Percentiles rank a stretch among this genome's conserved stretches.
phyloP scores from a whole-genome alignment of 2,797 vertebrate genomes.

The Jordanella pulchra region DNA sequence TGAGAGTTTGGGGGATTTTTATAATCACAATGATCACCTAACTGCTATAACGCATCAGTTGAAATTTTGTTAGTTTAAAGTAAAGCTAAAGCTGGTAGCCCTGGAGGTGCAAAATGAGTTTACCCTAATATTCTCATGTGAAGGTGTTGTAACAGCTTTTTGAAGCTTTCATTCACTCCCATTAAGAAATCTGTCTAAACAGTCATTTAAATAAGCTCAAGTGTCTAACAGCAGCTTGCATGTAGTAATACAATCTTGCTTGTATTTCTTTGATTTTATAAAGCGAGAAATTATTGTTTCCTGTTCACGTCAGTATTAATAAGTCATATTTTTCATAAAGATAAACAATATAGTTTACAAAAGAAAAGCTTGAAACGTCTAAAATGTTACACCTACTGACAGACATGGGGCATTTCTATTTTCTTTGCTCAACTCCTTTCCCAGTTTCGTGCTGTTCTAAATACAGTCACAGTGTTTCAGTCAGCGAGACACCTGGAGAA shows the following conservation, averaged over 20 bases:
- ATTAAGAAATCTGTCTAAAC: slow-evolving; percentile 6
- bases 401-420: slow-evolving; percentile 21
- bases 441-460: slow-evolving; percentile 1
- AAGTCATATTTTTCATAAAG: slow-evolving; percentile 15
- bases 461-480: not conserved
- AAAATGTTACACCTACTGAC: slow-evolving; percentile 29
- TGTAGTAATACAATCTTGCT: slow-evolving; percentile 39
- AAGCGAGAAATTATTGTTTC: slow-evolving; percentile 34
- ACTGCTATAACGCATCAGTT: slow-evolving; percentile 60
- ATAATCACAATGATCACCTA: slow-evolving; percentile 64
- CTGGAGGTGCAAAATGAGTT: slow-evolving; percentile 58
- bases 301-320: slow-evolving; percentile 44
- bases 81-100: slow-evolving; percentile 65
- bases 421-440: slow-evolving; percentile 19
- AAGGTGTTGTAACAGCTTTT: slow-evolving; percentile 63
- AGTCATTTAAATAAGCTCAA: slow-evolving; percentile 46
- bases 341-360: slow-evolving; percentile 24
- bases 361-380: slow-evolving; percentile 20
- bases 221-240: slow-evolving; percentile 48
- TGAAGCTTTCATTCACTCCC: not conserved
- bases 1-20: slow-evolving; percentile 70
- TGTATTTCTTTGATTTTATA: slow-evolving; percentile 17
- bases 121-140: slow-evolving; percentile 65
- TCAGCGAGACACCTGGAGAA: slow-evolving; percentile 22
- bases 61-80: slow-evolving; percentile 68